Base-by-base conservation (phyloP, 2,888 invertebrate genomes). In the Altica lythri region DNA sequence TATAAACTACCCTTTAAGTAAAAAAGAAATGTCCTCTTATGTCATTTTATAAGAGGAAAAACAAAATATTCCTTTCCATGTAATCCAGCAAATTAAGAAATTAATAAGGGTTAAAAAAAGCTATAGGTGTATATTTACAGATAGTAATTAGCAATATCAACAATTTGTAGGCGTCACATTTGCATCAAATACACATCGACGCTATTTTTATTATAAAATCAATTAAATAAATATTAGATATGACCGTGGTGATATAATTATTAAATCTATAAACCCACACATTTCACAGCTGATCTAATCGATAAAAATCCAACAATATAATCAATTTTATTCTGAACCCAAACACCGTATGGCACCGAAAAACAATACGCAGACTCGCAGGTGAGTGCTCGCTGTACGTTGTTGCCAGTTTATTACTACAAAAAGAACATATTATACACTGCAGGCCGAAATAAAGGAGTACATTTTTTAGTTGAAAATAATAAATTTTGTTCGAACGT, bases 321-420 rank as follows among this genome's bases (percentile, higher is more conserved):
- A 42, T 42, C 42, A 42, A 42, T 25, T 42, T 42, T 25, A 25
- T 22, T 25, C 27, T n/a, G n/a, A n/a, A n/a, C n/a, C n/a, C 27
- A 5, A 25, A 42, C 42, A 25, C 8, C 22, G 18, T 22, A 19
- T 22, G 22, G 13, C 2, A 38, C 38, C 25, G 27, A n/a, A 37
- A 34, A 38, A 42, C 10, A 42, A 12, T 6, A 42, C 27, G 27
- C 42, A 42, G 27, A 22, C 42, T 42, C 42, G 9, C 12, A 42
- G 42, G 42, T 42, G 42, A 42, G 22, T 40, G 42, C 2, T 42
- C 25, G 3, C 1, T 4, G 12, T 14, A 16, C 42, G 14, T 1
- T 14, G 42, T 42, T 42, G 42, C 42, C 42, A 14, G 13, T 14
- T 27, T 32, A 4, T n/a, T 27, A 27, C 6, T 6, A 4, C 27